phyloP scores from a whole-genome alignment of 1,140 invertebrate species.

The Scaptomyza pallida region DNA sequence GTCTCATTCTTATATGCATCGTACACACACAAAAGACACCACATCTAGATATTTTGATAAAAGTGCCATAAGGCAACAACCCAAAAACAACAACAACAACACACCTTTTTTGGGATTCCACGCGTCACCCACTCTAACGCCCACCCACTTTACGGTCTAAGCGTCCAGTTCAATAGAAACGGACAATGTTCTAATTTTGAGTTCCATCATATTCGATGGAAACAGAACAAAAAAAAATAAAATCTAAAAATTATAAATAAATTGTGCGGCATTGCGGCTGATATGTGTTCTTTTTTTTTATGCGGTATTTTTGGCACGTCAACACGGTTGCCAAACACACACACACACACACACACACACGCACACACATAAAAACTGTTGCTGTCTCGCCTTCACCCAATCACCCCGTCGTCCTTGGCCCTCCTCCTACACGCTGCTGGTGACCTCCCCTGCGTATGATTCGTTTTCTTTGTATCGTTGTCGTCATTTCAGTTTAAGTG shows the following conservation, averaged over 20 bases:
- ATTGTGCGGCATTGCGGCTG: constrained; percentile 24
- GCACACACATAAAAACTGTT: too few relatives aligned
- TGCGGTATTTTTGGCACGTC: constrained; percentile 55
- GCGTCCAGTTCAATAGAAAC: constrained; percentile 36
- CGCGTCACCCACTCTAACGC: too few relatives aligned
- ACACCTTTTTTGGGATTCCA: too few relatives aligned
- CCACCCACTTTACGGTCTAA: neutral
- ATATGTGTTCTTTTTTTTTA: neutral
- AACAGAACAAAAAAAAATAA: too few relatives aligned
- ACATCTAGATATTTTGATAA: constrained; percentile 18
- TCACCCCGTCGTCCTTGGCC: too few relatives aligned
- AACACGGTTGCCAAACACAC: constrained; percentile 14
- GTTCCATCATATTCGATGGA: constrained; percentile 52
- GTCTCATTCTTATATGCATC: constrained; percentile 1
- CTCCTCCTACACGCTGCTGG: too few relatives aligned
- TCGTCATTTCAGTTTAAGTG: constrained; percentile 51
- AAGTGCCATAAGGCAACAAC: constrained; percentile 13
- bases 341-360: too few relatives aligned
- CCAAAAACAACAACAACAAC: constrained; percentile 7
- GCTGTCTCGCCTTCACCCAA: too few relatives aligned
- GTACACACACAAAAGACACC: neutral
- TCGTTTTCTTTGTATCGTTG: constrained; percentile 34
- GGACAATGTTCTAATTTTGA: constrained; percentile 41
- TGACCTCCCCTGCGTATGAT: neutral
- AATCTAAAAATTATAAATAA: constrained; percentile 55